These are phyloP conservation scores for Tribolium castaneum DNA, from an alignment of 1,140 invertebrate genomes.

Conservation along the genomic window DNA sequence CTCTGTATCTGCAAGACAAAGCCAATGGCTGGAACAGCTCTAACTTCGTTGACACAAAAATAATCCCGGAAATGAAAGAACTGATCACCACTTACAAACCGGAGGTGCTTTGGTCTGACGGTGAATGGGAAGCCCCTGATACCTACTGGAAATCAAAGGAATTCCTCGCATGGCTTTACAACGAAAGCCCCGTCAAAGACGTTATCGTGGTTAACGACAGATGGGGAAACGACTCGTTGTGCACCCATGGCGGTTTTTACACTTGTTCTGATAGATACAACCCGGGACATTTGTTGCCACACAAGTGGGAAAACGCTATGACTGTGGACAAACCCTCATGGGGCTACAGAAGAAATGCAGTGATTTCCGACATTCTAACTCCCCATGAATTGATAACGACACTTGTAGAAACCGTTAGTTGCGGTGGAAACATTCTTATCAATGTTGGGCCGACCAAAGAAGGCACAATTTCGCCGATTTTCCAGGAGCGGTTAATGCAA, in stretches of 20 bases:
- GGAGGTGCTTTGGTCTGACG: slow-evolving; percentile 93
- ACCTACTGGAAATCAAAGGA: slow-evolving; percentile 84
- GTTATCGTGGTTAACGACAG: slow-evolving; percentile 89
- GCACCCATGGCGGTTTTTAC: slow-evolving; percentile 90
- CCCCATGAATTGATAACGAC: slow-evolving; percentile 73
- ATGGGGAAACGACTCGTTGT: slow-evolving; percentile 83
- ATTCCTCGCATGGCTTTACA: slow-evolving; percentile 92
- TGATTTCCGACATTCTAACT: slow-evolving; percentile 75
- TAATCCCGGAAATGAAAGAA: slow-evolving; percentile 79
- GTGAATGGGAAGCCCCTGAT: slow-evolving; percentile 84
- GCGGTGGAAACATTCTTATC: slow-evolving; percentile 86
- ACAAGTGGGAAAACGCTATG: slow-evolving; percentile 93
- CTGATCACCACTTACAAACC: slow-evolving; percentile 83
- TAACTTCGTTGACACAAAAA: slow-evolving; percentile 74
- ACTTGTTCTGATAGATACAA: slow-evolving; percentile 89
- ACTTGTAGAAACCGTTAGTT: slow-evolving; percentile 76
- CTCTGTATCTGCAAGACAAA: slow-evolving; percentile 82
- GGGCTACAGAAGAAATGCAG: slow-evolving; percentile 83
- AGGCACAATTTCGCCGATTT: slow-evolving; percentile 87
- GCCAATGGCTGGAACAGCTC: slow-evolving; percentile 73
- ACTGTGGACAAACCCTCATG: slow-evolving; percentile 89
- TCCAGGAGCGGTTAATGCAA: slow-evolving; percentile 82
- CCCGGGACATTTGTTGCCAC: slow-evolving; percentile 73
- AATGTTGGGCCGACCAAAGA: slow-evolving; percentile 91
- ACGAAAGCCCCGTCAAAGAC: slow-evolving; percentile 92